A percentile compares a stretch with the other conserved stretches of the same genome.
phyloP scores from a whole-genome alignment of 2,797 vertebrate genomes.

The Melanotaenia nigrans region DNA sequence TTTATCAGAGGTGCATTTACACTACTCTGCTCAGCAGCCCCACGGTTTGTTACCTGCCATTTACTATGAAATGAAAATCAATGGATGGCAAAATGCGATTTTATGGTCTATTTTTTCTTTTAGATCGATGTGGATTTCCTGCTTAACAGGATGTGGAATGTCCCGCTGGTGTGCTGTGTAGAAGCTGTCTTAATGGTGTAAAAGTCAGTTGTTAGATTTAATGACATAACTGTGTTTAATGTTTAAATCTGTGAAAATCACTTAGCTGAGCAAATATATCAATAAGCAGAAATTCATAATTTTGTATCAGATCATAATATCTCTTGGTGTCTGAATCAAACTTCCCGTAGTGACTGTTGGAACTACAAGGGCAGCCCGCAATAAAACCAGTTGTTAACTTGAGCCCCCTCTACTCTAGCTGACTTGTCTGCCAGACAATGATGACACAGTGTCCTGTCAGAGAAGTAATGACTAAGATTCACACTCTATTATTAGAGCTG shows the following conservation, averaged over 20 bases:
- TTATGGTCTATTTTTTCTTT: slow-evolving; percentile 70
- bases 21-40: slow-evolving; percentile 72
- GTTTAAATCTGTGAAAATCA: slow-evolving; percentile 41
- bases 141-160: slow-evolving; percentile 73
- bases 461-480: slow-evolving; percentile 80
- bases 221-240: slow-evolving; percentile 24
- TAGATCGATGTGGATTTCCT: slow-evolving; percentile 72
- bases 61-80: slow-evolving; percentile 87
- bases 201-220: slow-evolving; percentile 30
- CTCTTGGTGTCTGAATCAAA: slow-evolving; percentile 38
- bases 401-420: slow-evolving; percentile 61
- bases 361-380: slow-evolving; percentile 56
- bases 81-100: slow-evolving; percentile 78
- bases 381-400: slow-evolving; percentile 75
- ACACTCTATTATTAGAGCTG: slow-evolving; percentile 81
- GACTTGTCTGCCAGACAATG: slow-evolving; percentile 73
- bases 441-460: slow-evolving; percentile 80
- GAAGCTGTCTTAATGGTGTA: slow-evolving; percentile 3
- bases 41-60: slow-evolving; percentile 83
- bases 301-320: slow-evolving; percentile 44
- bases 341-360: slow-evolving; percentile 39
- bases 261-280: slow-evolving; percentile 32
- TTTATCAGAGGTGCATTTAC: slow-evolving; percentile 84
- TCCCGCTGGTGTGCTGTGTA: slow-evolving; percentile 39
- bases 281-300: slow-evolving; percentile 38